A percentile compares a stretch with the other conserved stretches of the same genome.
Conservation (phyloP, 1,140 invertebrate species). For the Lucilia sericata region DNA sequence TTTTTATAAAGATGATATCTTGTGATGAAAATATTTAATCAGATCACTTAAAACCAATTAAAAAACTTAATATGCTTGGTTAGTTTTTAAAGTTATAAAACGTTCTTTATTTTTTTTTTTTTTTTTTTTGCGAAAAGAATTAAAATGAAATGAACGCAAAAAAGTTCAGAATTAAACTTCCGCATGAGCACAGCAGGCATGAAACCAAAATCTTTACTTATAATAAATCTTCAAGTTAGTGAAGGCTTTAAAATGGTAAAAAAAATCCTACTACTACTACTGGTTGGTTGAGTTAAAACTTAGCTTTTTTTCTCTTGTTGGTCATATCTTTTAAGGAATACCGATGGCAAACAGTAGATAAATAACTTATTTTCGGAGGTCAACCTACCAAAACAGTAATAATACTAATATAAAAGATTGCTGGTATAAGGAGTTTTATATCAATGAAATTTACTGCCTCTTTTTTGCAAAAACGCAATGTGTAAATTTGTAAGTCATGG, state of each 20-base stretch:
- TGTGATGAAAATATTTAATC: conserved; percentile 27
- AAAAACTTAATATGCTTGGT: conserved; percentile 27
- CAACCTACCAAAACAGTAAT: conserved; percentile 34
- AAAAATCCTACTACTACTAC: conserved; percentile 3
- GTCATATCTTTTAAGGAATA: conserved; percentile 33
- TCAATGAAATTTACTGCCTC: not conserved
- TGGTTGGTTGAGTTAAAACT: not conserved
- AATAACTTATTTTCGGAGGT: conserved; percentile 48
- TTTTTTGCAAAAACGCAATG: not conserved
- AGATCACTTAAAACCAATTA: conserved; percentile 29
- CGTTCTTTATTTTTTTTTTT: no score
- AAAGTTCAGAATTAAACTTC: not conserved
- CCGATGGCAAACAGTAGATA: conserved; percentile 47
- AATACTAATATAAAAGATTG: not conserved
- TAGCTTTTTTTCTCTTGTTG: no score
- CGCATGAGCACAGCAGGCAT: conserved; percentile 25
- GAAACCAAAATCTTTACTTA: conserved; percentile 3
- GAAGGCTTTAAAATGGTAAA: not conserved
- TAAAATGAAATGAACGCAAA: not conserved
- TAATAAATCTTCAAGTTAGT: conserved; percentile 13
- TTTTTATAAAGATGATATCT: conserved; percentile 19
- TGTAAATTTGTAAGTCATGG: conserved; percentile 14
- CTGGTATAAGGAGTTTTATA: conserved; percentile 31
- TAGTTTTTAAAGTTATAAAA: not conserved
- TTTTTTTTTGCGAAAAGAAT: not conserved